phyloP scores from a whole-genome alignment of 2,113 vertebrate genomes.

The Eudyptes chrysolophus region DNA sequence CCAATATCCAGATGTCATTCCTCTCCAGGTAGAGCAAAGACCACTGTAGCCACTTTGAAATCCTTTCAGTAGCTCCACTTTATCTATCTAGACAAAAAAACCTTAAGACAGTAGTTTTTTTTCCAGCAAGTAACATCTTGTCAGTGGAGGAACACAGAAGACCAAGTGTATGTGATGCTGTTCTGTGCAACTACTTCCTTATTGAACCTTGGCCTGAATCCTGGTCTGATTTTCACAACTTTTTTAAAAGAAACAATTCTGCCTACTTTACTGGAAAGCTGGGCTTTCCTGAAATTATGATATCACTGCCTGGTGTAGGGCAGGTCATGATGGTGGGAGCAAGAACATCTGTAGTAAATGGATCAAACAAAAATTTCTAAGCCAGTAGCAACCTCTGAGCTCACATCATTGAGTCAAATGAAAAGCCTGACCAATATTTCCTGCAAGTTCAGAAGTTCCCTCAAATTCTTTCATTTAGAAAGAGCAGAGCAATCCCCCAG shows the following conservation, averaged over 20 bases:
- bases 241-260: not conserved
- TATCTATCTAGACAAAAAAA: not conserved
- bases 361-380: not conserved
- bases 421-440: not conserved
- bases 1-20: not conserved
- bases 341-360: not conserved
- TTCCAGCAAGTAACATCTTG: not conserved
- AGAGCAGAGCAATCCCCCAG: not conserved
- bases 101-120: not conserved
- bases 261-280: not conserved
- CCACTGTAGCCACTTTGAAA: not conserved
- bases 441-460: not conserved
- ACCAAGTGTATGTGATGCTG: rapidly evolving
- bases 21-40: not conserved
- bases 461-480: not conserved
- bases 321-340: not conserved
- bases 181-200: not conserved
- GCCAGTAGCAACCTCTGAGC: not conserved
- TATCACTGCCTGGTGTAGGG: not conserved
- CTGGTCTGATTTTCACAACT: not conserved
- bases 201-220: not conserved
- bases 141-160: not conserved
- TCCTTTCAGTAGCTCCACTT: not conserved
- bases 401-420: not conserved
- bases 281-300: not conserved